Evolutionary conservation across 30 jellyfish, hydroid and myxozoan species (phyloP).

Genomic region (Pseudorhiza aurosa): DNA sequence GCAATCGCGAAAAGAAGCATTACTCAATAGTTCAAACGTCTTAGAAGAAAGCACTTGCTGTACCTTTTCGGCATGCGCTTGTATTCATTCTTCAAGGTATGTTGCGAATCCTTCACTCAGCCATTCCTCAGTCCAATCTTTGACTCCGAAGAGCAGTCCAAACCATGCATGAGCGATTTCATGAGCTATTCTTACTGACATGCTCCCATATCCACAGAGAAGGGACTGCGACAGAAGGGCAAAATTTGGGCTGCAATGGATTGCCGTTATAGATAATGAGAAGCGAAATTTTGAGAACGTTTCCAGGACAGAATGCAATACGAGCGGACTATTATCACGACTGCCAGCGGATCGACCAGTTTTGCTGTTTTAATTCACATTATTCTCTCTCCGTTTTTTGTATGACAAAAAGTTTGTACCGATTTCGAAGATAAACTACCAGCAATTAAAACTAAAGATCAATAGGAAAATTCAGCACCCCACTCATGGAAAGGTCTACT

Average conservation of each 20-base stretch:
- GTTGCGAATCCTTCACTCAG: constrained; percentile 94
- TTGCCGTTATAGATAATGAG: too few relatives aligned
- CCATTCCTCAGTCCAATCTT: constrained; percentile 98
- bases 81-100: constrained; percentile 80
- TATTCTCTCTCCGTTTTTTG: too few relatives aligned
- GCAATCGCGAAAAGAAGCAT: not conserved
- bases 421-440: too few relatives aligned
- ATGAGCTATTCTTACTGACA: constrained; percentile 85
- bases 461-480: too few relatives aligned
- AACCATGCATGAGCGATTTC: constrained; percentile 94
- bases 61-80: constrained; percentile 67
- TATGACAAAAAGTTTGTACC: too few relatives aligned
- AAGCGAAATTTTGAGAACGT: too few relatives aligned
- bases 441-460: too few relatives aligned
- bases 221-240: constrained; percentile 91
- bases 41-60: not conserved
- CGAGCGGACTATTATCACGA: too few relatives aligned
- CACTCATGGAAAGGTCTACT: too few relatives aligned
- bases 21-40: not conserved
- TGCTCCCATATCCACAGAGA: constrained; percentile 89
- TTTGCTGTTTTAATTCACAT: too few relatives aligned
- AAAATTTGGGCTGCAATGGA: constrained; percentile 76
- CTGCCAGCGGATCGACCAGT: too few relatives aligned
- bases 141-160: constrained; percentile 83
- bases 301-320: too few relatives aligned